Percentiles rank a stretch among this genome's conserved stretches.
Conservation (phyloP, 2,888 invertebrate genomes). For the Drosophila macrospina region DNA sequence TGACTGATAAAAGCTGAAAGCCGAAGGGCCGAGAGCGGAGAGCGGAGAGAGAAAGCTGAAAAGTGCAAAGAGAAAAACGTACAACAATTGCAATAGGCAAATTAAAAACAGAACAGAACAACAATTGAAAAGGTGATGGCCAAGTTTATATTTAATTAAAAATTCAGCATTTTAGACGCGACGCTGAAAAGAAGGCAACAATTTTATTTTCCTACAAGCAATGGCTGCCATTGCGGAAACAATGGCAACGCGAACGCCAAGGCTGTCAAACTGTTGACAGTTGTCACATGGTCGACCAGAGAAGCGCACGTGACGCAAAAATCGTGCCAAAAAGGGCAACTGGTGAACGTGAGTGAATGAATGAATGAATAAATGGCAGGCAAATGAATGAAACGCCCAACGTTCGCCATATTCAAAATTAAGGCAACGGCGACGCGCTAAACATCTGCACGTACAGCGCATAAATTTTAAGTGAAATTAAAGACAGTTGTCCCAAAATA, state of each 20-base stretch:
- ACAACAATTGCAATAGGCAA: slow-evolving; percentile 54
- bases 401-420: slow-evolving; percentile 68
- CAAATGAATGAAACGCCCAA: slow-evolving; percentile 60
- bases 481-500: slow-evolving; percentile 34
- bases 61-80: slow-evolving; percentile 31
- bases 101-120: slow-evolving; percentile 43
- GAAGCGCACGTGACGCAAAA: slow-evolving; percentile 68
- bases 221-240: slow-evolving; percentile 63
- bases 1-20: slow-evolving; percentile 41
- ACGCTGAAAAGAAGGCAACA: slow-evolving; percentile 62
- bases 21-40: slow-evolving; percentile 18
- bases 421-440: slow-evolving; percentile 51
- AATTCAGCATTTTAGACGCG: slow-evolving; percentile 62
- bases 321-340: slow-evolving; percentile 31
- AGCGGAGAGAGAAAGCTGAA: slow-evolving; percentile 30
- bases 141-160: slow-evolving; percentile 80
- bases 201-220: slow-evolving; percentile 48
- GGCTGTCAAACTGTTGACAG: slow-evolving; percentile 77
- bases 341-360: slow-evolving; percentile 58
- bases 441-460: slow-evolving; percentile 75
- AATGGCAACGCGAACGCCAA: slow-evolving; percentile 52
- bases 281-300: slow-evolving; percentile 77
- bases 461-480: slow-evolving; percentile 81
- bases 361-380: slow-evolving; percentile 53
- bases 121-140: slow-evolving; percentile 60